Base-by-base conservation (phyloP, 2,888 invertebrate species). In the Crepidodera aurea region DNA sequence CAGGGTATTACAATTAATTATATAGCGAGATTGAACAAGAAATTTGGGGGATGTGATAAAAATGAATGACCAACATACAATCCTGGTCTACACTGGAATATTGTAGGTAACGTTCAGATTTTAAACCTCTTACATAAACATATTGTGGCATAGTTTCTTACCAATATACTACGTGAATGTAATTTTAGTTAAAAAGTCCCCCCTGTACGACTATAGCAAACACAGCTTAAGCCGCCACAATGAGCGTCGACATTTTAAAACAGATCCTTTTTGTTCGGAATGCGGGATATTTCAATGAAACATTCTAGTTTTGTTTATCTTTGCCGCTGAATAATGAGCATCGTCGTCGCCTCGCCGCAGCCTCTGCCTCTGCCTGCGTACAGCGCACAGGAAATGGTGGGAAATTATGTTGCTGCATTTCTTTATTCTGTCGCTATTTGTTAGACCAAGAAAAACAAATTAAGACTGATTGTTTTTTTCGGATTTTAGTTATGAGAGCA, bases 361-460 rank as follows among this genome's bases (percentile, higher is more conserved):
- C 25, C n/a, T n/a, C n/a, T n/a, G n/a, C n/a, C 6, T 4, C 25
- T 3, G 29, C 29, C 19, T 44, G 42, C 2, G n/a, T 44, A 19
- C 42, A 44, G 19, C 19, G 18, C 10, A 19, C 37, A 51, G 19
- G 39, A 37, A 51, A 51, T 51, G 37, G 51, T 51, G 51, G 22
- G 51, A 51, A 51, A 29, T 51, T 51, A 39, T 39, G 32, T 51
- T 37, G 39, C 22, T 25, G 51, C 51, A 51, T 51, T 51, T 51
- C 51, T 51, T 51, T 51, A 19, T 51, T 25, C 51, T 51, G 51
- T 51, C 51, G 37, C 51, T 25, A 39, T 51, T 51, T 51, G 51
- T 51, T 51, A 15, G 15, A 39, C 13, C 22, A 51, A 51, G 15
- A 39, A 39, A 37, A 25, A 39, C 15, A 25, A 51, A 51, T 39